These are phyloP conservation scores for Diarsia rubi DNA, from an alignment of 2,888 invertebrate species.

Conservation along the genomic window DNA sequence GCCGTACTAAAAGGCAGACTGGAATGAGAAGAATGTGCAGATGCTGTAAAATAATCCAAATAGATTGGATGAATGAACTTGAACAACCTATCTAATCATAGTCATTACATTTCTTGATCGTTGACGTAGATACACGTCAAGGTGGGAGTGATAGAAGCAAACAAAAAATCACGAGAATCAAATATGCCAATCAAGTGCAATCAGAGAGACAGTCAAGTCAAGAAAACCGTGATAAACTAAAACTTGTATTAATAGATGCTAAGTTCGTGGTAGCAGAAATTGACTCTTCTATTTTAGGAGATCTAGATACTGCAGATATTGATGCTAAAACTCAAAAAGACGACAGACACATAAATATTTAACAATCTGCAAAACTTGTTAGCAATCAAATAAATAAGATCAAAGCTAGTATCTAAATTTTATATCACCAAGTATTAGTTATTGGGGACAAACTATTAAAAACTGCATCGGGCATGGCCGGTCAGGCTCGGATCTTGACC, in stretches of 20 bases:
- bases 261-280: slow-evolving; percentile 3
- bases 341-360: slow-evolving; percentile 19
- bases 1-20: no score
- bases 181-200: slow-evolving; percentile 38
- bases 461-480: slow-evolving; percentile 55
- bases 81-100: not conserved
- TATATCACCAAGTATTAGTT: slow-evolving; percentile 37
- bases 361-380: slow-evolving; percentile 41
- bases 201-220: not conserved
- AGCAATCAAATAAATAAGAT: slow-evolving; percentile 61
- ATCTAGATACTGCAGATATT: not conserved
- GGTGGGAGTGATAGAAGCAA: slow-evolving; percentile 20
- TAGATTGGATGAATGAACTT: slow-evolving; percentile 1
- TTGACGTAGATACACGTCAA: slow-evolving; percentile 14
- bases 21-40: not conserved
- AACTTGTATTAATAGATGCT: not conserved
- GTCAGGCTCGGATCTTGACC: slow-evolving; percentile 72
- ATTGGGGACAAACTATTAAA: slow-evolving; percentile 60
- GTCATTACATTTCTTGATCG: not conserved
- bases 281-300: not conserved
- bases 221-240: not conserved
- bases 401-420: slow-evolving; percentile 48
- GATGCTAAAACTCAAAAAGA: slow-evolving; percentile 5
- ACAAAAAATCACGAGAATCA: slow-evolving; percentile 22
- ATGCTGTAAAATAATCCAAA: not conserved